A percentile compares a stretch with the other conserved stretches of the same genome.
phyloP scores from a whole-genome alignment of 2,888 invertebrate species.

The Operophtera brumata region DNA sequence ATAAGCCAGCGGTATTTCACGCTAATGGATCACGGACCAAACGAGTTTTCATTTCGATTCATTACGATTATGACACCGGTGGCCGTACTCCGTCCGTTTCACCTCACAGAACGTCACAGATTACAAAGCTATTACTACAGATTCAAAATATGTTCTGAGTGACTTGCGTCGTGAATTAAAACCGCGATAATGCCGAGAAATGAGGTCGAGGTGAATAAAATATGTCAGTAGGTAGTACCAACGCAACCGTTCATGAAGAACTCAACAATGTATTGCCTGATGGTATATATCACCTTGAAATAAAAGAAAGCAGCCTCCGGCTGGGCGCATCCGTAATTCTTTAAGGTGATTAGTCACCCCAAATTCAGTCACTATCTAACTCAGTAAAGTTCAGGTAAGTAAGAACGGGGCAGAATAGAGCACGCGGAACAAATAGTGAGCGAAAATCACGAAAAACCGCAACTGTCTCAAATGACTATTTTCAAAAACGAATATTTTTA shows the following conservation, averaged over 20 bases:
- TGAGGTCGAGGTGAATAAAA: conserved; percentile 36
- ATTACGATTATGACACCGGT: conserved; percentile 48
- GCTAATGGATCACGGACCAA: conserved; percentile 31
- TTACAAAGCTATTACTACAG: conserved; percentile 19
- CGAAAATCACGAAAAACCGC: too few species aligned
- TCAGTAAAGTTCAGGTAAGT: too few species aligned
- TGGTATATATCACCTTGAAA: background rate
- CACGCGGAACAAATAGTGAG: too few species aligned
- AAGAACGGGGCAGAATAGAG: too few species aligned
- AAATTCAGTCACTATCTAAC: too few species aligned
- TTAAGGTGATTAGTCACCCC: too few species aligned
- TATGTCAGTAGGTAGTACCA: conserved; percentile 24
- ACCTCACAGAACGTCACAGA: conserved; percentile 5
- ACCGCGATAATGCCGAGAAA: conserved; percentile 29
- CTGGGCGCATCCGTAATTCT: too few species aligned
- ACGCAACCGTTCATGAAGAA: conserved; percentile 3
- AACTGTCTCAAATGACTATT: too few species aligned
- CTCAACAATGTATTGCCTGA: conserved; percentile 5
- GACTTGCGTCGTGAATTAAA: conserved; percentile 31
- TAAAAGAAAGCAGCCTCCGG: background rate
- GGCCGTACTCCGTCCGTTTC: conserved; percentile 27
- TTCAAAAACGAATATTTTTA: too few species aligned
- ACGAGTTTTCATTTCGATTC: conserved; percentile 50
- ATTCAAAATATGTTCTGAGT: conserved; percentile 24
- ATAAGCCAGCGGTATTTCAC: conserved; percentile 33